Base-by-base conservation (phyloP, 2,888 invertebrate genomes). In the Slavum lentiscoides region DNA sequence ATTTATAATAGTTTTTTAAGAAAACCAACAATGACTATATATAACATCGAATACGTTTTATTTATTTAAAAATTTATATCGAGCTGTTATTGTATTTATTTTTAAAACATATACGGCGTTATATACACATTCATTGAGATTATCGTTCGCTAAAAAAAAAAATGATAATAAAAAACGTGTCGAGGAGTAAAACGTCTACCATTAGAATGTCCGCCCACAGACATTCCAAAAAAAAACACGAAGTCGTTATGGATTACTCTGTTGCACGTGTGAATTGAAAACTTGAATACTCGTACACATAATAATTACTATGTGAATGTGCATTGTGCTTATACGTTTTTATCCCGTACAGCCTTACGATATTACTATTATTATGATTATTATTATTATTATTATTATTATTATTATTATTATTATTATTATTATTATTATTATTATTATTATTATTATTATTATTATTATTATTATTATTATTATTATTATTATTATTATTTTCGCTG, bases 221-320 rank as follows among this genome's bases (percentile, higher is more conserved):
- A 37, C 53, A 55, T 70, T 37, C 37, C 55, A 1, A 37, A 17
- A 64, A 64, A 53, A 17, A 64, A 64, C 37, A 37, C 15, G 53
- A 74, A 53, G 53, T 21, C 64, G n/a, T 74, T 74, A 64, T 64
- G 19, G 62, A 55, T 55, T 37, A 21, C 55, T 17, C 37, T 39
- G 74, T 62, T 55, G 64, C 64, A 55, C 55, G 64, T 55, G 64
- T 55, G 64, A 55, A 74, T 74, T n/a, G 55, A 55, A 55, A 74
- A 64, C 53, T 64, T 23, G 37, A 64, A 74, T 17, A n/a, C 37
- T n/a, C n/a, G n/a, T n/a, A n/a, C n/a, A n/a, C n/a, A n/a, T n/a
- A n/a, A 15, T 62, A 23, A 61, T 49, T 49, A 73, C 49, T 61
- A 53, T 73, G 9, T 19, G 23, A 30, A 61, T 19, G n/a, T 23